These are phyloP conservation scores for Hydrozoanthus tunicans DNA, from an alignment of 64 coral and sea anemone species.

Conservation along the genomic window DNA sequence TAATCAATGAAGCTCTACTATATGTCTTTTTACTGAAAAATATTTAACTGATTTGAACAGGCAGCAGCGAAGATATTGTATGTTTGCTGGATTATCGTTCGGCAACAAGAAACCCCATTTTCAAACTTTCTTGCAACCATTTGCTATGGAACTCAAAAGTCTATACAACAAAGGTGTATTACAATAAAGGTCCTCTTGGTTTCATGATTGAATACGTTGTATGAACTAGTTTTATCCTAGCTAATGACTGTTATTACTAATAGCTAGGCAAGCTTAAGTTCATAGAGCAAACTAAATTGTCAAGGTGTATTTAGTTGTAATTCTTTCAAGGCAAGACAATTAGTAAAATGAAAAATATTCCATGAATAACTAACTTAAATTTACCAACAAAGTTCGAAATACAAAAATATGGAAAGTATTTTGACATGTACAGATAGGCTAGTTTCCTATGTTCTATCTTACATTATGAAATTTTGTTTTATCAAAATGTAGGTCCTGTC, in stretches of 20 bases:
- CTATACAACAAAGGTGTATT: slow-evolving; percentile 57
- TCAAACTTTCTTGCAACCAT: slow-evolving; percentile 72
- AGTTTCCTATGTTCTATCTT: background rate
- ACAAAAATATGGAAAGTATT: too few relatives aligned
- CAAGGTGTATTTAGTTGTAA: background rate
- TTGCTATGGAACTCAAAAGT: slow-evolving; percentile 52
- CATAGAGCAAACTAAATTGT: background rate
- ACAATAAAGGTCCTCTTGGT: too few relatives aligned
- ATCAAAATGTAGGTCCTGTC: too few relatives aligned
- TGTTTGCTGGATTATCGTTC: slow-evolving; percentile 73
- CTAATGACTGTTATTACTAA: background rate
- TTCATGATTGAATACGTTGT: too few relatives aligned
- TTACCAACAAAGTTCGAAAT: too few relatives aligned
- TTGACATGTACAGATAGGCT: background rate
- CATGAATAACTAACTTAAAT: too few relatives aligned
- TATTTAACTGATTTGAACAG: slow-evolving; percentile 30
- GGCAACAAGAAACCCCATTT: slow-evolving; percentile 65
- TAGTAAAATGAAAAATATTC: background rate
- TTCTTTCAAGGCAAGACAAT: background rate
- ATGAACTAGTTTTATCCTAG: background rate
- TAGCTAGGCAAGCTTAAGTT: background rate
- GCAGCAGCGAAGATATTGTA: slow-evolving; percentile 49
- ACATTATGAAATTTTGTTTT: too few relatives aligned
- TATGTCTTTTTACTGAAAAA: background rate
- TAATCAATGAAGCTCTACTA: too few relatives aligned